These are phyloP conservation scores for Scytalopus superciliaris DNA, from an alignment of 2,113 vertebrate genomes.

Conservation along the genomic window DNA sequence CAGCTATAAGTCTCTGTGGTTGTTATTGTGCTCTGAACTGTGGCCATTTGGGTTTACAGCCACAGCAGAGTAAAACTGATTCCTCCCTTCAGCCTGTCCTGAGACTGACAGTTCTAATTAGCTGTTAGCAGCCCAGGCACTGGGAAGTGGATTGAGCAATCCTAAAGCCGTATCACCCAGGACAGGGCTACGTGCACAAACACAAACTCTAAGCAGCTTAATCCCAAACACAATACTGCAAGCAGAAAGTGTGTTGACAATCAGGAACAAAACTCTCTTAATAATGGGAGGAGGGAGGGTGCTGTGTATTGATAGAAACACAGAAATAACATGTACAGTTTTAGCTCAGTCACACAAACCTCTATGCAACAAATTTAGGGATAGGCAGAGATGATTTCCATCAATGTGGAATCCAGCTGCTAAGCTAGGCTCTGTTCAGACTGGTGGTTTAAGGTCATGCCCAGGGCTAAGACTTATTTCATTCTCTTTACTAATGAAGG, in stretches of 20 bases:
- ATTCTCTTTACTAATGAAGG: not conserved
- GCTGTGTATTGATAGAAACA: not conserved
- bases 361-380: not conserved
- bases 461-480: not conserved
- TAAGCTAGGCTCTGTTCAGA: not conserved
- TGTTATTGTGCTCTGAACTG: not conserved
- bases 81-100: not conserved
- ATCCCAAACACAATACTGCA: not conserved
- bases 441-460: not conserved
- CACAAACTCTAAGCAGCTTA: not conserved
- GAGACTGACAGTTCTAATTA: conserved; percentile 33
- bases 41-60: not conserved
- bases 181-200: not conserved
- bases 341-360: not conserved
- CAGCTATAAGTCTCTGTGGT: not conserved
- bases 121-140: not conserved
- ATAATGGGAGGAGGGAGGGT: accelerated
- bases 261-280: not conserved
- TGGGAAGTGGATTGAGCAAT: not conserved
- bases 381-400: not conserved
- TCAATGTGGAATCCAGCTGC: not conserved
- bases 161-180: accelerated
- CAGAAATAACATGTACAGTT: not conserved
- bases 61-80: not conserved
- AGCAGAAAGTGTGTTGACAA: not conserved